Base-by-base conservation (phyloP, 2,888 invertebrate species). In the Ochropleura plecta region DNA sequence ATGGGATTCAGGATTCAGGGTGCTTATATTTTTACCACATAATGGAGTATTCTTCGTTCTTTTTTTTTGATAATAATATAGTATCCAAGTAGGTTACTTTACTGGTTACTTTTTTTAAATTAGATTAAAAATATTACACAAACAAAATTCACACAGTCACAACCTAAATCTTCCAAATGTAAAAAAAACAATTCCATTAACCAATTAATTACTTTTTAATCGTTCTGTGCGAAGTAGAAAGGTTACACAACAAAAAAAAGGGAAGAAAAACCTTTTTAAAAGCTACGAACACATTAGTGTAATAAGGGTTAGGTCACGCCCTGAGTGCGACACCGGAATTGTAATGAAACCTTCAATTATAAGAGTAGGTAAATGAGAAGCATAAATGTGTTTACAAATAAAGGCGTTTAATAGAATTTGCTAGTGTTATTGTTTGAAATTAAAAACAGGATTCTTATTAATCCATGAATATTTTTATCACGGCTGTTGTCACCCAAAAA, bases 241-340 rank as follows among this genome's bases (percentile, higher is more conserved):
- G 67, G 67, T 53, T 65, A 65, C 20, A 60, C 55, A 77, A 73
- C 70, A 75, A 70, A 84, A 79, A 82, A 67, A 7, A 62, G 8
- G 83, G 79, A 70, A 71, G 74, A 67, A 77, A 78, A 78, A 81
- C 79, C 83, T 84, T 89, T 89, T 83, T 73, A 81, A 87, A 82
- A 73, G 82, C 79, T 86, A 90, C 89, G 87, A 91, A 91, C 87
- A 90, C 92, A 92, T 93, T 93, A 92, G 86, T 70, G 84, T 92
- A 93, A 93, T 93, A 89, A 89, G 90, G 89, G 78, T 78, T 69
- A 88, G 90, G 91, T 89, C 88, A 87, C 92, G 84, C 92, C 92
- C 88, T 83, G 89, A 86, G 88, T 90, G 89, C 90, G 92, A 91
- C 90, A 86, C 81, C 83, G 88, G 86, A 89, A 88, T 86, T 67